Percentiles rank a stretch among this genome's conserved stretches.
Evolutionary conservation across 2,113 vertebrate species (phyloP).

Genomic region (Zosterops hypoxanthus): DNA sequence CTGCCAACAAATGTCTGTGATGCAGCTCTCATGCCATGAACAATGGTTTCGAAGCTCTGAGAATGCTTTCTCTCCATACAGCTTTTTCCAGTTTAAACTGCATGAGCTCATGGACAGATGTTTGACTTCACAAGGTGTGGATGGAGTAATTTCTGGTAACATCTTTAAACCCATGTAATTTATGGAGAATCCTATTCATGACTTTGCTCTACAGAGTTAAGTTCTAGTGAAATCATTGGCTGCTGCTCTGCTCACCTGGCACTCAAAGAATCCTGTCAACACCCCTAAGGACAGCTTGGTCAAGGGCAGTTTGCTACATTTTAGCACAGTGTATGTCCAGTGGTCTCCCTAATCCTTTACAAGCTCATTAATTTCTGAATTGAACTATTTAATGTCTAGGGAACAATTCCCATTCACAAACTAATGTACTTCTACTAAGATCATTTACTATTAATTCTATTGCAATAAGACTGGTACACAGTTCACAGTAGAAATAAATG

Average conservation of each 20-base stretch:
- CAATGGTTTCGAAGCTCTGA: neutral
- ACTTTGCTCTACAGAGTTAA: neutral
- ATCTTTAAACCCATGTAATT: neutral
- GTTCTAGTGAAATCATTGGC: neutral
- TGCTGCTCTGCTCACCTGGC: neutral
- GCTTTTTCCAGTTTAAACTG: neutral
- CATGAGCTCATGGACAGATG: neutral
- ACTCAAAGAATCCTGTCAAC: neutral
- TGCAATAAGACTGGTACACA: neutral
- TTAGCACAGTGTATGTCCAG: neutral
- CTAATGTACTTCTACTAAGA: neutral
- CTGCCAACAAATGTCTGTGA: neutral
- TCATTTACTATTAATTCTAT: neutral
- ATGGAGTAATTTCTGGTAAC: neutral
- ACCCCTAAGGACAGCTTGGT: neutral
- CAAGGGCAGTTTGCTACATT: neutral
- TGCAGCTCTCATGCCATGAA: neutral
- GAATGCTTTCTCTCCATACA: neutral
- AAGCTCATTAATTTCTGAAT: neutral
- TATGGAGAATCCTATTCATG: neutral
- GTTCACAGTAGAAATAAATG: neutral
- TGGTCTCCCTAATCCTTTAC: neutral
- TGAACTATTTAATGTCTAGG: neutral
- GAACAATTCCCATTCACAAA: neutral
- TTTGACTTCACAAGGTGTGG: neutral